Evolutionary conservation across 2,113 vertebrate genomes (phyloP).

Genomic region (Sterrhoptilus dennistouni): DNA sequence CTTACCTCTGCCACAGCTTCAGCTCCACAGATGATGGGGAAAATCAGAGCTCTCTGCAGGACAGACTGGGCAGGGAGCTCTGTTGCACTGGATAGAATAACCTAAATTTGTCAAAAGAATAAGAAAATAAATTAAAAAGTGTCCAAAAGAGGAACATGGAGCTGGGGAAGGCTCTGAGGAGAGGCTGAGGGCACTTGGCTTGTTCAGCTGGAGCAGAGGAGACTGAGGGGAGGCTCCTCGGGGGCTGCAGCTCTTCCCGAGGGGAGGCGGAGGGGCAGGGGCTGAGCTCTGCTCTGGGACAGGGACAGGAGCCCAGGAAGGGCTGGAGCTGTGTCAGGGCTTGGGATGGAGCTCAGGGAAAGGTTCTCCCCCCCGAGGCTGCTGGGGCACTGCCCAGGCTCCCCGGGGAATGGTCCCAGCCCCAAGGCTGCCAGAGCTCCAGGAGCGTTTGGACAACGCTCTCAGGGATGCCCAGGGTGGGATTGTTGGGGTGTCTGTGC

Average conservation of each 20-base stretch:
- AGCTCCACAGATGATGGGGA: background rate
- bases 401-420: background rate
- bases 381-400: background rate
- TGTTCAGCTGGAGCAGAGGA: background rate
- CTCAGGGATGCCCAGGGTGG: background rate
- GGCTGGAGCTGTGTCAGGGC: background rate
- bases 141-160: background rate
- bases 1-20: background rate
- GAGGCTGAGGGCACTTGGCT: background rate
- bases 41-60: background rate
- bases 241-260: background rate
- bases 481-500: background rate
- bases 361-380: background rate
- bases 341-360: background rate
- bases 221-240: background rate
- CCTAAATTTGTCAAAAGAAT: background rate
- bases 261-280: background rate
- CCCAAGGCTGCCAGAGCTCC: background rate
- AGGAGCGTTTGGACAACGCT: background rate
- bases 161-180: background rate
- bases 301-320: background rate
- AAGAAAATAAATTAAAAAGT: background rate
- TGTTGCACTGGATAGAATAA: background rate
- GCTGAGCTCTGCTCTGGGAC: background rate
- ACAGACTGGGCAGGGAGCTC: background rate